phyloP scores from a whole-genome alignment of 92 coral and sea anemone species.

The Porites evermanni region DNA sequence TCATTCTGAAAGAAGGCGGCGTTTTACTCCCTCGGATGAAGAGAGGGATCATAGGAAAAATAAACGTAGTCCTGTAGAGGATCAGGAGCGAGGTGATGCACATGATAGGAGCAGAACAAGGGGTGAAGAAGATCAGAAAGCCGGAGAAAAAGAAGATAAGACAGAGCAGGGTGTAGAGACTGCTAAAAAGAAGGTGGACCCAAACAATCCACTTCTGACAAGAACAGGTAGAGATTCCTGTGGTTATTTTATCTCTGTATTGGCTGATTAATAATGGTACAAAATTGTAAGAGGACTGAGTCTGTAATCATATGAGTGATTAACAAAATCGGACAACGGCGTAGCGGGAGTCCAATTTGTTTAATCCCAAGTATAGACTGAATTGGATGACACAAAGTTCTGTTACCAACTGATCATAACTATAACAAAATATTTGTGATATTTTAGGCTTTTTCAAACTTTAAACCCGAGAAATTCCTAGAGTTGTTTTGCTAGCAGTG shows the following conservation, averaged over 20 bases:
- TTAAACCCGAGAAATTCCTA: too few relatives aligned
- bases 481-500: too few relatives aligned
- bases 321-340: too few relatives aligned
- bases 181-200: slow-evolving; percentile 59
- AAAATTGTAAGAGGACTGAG: too few relatives aligned
- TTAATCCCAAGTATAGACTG: too few relatives aligned
- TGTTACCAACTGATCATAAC: too few relatives aligned
- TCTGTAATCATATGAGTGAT: too few relatives aligned
- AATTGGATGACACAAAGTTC: too few relatives aligned
- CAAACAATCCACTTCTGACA: slow-evolving; percentile 72
- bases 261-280: not conserved
- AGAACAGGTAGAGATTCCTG: slow-evolving; percentile 71
- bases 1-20: slow-evolving; percentile 46
- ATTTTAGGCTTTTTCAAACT: too few relatives aligned
- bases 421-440: too few relatives aligned
- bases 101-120: not conserved
- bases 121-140: slow-evolving; percentile 4
- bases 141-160: slow-evolving; percentile 37
- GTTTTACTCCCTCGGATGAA: slow-evolving; percentile 45
- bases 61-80: not conserved
- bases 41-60: slow-evolving; percentile 7
- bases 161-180: not conserved
- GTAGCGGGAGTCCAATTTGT: too few relatives aligned
- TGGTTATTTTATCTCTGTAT: too few relatives aligned
- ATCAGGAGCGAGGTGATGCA: slow-evolving; percentile 1